Evolutionary conservation across 2,888 invertebrate species (phyloP).

Genomic region (Ptychoptera contaminata): DNA sequence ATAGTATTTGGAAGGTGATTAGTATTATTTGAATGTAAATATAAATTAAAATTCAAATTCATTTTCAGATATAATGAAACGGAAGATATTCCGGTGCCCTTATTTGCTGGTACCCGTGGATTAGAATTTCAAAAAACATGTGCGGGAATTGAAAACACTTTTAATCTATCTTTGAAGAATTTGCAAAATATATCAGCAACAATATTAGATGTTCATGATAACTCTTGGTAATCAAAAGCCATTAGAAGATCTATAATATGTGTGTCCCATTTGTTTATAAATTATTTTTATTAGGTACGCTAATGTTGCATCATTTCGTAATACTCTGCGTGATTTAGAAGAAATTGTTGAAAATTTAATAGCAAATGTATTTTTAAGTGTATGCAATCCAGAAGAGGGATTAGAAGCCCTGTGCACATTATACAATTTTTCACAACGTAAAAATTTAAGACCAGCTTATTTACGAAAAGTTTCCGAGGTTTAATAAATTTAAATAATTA

Average conservation of each 20-base stretch:
- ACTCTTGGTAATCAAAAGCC: slow-evolving; percentile 80
- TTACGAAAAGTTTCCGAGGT: slow-evolving; percentile 47
- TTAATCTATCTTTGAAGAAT: slow-evolving; percentile 43
- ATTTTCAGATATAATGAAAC: slow-evolving; percentile 41
- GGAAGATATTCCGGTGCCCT: slow-evolving; percentile 47
- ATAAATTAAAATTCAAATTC: too few species aligned
- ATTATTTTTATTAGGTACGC: slow-evolving; percentile 13
- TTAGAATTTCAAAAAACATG: slow-evolving; percentile 49
- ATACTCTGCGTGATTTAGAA: slow-evolving; percentile 39
- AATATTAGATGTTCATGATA: slow-evolving; percentile 62
- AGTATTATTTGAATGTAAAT: too few species aligned
- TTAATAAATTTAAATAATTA: slow-evolving; percentile 21
- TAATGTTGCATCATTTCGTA: slow-evolving; percentile 29
- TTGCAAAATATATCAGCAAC: slow-evolving; percentile 43
- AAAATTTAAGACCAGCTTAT: slow-evolving; percentile 52
- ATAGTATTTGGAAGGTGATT: slow-evolving; percentile 58
- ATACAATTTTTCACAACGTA: slow-evolving; percentile 60
- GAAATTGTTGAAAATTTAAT: slow-evolving; percentile 72
- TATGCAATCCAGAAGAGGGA: slow-evolving; percentile 67
- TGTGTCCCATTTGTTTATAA: slow-evolving; percentile 34
- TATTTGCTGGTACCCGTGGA: slow-evolving; percentile 61
- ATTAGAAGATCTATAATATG: too few species aligned
- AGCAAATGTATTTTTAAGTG: slow-evolving; percentile 57
- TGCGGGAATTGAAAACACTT: slow-evolving; percentile 56
- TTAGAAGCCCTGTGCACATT: slow-evolving; percentile 61